These are phyloP conservation scores for Ditylenchus dipsaci DNA, from an alignment of 1,140 invertebrate genomes.

Conservation along the genomic window DNA sequence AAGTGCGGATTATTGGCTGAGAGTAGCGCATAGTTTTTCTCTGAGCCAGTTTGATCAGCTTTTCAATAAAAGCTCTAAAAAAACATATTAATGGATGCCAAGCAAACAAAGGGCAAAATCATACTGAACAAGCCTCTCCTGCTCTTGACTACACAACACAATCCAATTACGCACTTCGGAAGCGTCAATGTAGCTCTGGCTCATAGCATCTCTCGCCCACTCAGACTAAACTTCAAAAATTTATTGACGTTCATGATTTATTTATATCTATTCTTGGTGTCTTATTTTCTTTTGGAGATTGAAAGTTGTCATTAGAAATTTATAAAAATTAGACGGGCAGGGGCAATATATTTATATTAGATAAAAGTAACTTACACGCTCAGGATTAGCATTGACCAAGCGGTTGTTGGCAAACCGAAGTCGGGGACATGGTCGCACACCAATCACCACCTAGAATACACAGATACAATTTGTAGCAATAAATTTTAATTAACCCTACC, in stretches of 20 bases:
- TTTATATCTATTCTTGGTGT: not conserved
- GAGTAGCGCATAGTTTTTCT: not conserved
- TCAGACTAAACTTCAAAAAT: not conserved
- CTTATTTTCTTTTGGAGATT: too few relatives aligned
- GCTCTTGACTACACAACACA: conserved; percentile 10
- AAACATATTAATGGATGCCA: not conserved
- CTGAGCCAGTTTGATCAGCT: not conserved
- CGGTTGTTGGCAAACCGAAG: conserved; percentile 34
- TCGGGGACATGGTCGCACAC: conserved; percentile 25
- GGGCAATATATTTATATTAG: too few relatives aligned
- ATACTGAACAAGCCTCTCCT: not conserved
- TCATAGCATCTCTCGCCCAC: conserved; percentile 3
- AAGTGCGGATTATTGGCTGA: not conserved
- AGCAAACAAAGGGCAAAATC: not conserved
- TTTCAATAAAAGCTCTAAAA: not conserved
- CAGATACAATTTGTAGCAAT: not conserved
- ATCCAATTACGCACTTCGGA: conserved; percentile 20
- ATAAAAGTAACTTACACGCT: not conserved
- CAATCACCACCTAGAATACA: conserved; percentile 15
- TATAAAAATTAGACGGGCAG: too few relatives aligned
- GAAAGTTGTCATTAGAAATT: too few relatives aligned
- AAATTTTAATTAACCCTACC: not conserved
- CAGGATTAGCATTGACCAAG: conserved; percentile 26
- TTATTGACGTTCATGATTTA: not conserved
- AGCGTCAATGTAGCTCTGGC: conserved; percentile 13